Conservation (phyloP, 2,797 vertebrate genomes). For the Meriones psammophilus region DNA sequence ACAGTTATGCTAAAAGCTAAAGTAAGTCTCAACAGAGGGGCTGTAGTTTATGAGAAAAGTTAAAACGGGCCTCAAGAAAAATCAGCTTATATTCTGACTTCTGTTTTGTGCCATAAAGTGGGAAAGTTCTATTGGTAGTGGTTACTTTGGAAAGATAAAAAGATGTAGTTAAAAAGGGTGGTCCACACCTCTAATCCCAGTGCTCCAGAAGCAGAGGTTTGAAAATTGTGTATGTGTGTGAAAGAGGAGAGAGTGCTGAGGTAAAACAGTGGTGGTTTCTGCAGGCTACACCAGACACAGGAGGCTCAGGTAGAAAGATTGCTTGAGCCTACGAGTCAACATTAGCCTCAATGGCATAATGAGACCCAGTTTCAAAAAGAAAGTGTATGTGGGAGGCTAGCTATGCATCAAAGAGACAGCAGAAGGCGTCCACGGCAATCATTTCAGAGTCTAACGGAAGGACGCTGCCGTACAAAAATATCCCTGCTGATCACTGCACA, state of each 20-base stretch:
- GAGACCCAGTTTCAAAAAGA: background rate
- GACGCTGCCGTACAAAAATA: background rate
- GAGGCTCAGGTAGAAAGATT: background rate
- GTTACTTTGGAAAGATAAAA: conserved; percentile 32
- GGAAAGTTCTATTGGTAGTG: background rate
- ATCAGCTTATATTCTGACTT: background rate
- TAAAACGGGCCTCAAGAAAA: no score
- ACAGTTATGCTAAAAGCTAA: no score
- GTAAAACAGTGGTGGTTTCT: no score
- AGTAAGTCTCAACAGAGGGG: no score
- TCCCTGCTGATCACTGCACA: background rate
- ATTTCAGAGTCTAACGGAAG: background rate
- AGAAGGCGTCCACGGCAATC: background rate
- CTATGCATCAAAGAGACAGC: background rate
- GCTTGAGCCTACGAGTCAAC: background rate
- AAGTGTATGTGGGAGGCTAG: background rate
- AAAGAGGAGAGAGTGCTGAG: no score
- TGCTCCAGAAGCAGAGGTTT: background rate
- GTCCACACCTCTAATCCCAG: background rate
- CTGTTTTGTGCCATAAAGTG: background rate
- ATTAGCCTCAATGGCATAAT: background rate
- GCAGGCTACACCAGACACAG: background rate
- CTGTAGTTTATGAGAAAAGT: no score
- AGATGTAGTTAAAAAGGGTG: background rate
- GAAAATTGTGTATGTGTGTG: no score